A percentile compares a stretch with the other conserved stretches of the same genome.
These are phyloP conservation scores for Mandrillus leucophaeus DNA, from an alignment of 2,113 vertebrate species.

Conservation along the genomic window DNA sequence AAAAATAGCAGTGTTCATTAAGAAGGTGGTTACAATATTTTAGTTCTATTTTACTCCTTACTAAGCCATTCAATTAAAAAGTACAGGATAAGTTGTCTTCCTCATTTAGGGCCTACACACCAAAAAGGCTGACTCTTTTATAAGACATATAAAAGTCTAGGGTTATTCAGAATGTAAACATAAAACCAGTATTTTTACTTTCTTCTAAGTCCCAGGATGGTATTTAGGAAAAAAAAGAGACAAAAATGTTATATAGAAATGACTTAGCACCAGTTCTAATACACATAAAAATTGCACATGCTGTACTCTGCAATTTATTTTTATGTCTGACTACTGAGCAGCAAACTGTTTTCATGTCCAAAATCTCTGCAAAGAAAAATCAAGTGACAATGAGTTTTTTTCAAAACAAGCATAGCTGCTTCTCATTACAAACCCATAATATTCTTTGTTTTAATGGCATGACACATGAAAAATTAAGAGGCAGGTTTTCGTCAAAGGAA, in stretches of 20 bases:
- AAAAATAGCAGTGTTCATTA: slow-evolving; percentile 8
- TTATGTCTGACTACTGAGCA: slow-evolving; percentile 51
- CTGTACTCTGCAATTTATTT: slow-evolving; percentile 30
- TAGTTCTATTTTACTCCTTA: slow-evolving; percentile 14
- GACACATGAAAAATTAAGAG: slow-evolving; percentile 68
- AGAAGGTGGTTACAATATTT: slow-evolving; percentile 26
- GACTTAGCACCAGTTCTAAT: slow-evolving; percentile 64
- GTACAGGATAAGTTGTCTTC: slow-evolving; percentile 38
- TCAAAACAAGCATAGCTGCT: slow-evolving; percentile 25
- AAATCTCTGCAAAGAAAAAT: slow-evolving; percentile 71
- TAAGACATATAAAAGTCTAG: slow-evolving; percentile 19
- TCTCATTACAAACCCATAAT: slow-evolving; percentile 45
- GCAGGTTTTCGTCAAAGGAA: slow-evolving; percentile 7
- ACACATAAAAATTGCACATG: slow-evolving; percentile 43
- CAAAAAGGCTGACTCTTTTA: slow-evolving; percentile 28
- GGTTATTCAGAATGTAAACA: slow-evolving; percentile 56
- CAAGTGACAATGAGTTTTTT: slow-evolving; percentile 42
- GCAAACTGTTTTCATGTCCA: slow-evolving; percentile 60
- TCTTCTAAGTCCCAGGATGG: slow-evolving; percentile 58
- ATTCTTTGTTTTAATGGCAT: slow-evolving; percentile 61
- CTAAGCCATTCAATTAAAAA: slow-evolving; percentile 54
- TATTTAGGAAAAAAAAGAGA: neutral
- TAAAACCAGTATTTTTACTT: slow-evolving; percentile 73
- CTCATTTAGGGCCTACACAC: slow-evolving; percentile 26
- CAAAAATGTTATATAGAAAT: slow-evolving; percentile 61